Conservation (phyloP, 1,140 invertebrate genomes). For the Cotesia glomerata region DNA sequence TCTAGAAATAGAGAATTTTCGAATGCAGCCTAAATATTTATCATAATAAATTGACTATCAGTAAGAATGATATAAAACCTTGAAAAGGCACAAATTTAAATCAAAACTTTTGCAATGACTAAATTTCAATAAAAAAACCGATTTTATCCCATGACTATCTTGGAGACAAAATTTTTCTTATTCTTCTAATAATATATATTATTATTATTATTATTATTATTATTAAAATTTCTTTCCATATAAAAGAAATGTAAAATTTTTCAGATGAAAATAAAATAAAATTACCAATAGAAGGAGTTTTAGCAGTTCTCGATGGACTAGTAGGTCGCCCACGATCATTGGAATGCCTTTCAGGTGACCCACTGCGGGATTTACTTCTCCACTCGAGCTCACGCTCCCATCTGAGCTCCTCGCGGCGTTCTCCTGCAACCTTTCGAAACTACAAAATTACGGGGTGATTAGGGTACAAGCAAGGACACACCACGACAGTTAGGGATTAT, state of each 20-base stretch:
- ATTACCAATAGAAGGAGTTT: slow-evolving; percentile 30
- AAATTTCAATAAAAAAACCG: no score
- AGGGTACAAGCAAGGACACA: slow-evolving; percentile 51
- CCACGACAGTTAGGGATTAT: slow-evolving; percentile 51
- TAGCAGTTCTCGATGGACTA: slow-evolving; percentile 52
- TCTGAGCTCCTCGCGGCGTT: slow-evolving; percentile 60
- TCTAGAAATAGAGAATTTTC: no score
- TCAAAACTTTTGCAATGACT: no score
- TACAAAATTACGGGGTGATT: slow-evolving; percentile 61
- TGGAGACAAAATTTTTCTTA: no score
- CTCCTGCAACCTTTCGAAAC: slow-evolving; percentile 66
- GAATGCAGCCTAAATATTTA: no score
- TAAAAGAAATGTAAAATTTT: not conserved
- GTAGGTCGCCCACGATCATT: slow-evolving; percentile 41
- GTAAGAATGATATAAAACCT: no score
- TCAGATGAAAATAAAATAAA: not conserved
- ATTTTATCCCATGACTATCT: no score
- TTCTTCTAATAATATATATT: no score
- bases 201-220: no score
- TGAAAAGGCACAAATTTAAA: no score
- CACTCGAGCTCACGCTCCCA: slow-evolving; percentile 63
- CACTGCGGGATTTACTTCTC: slow-evolving; percentile 60
- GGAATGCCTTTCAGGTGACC: slow-evolving; percentile 52
- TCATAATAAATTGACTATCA: no score
- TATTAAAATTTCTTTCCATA: not conserved